Percentiles rank a stretch among this genome's conserved stretches.
Evolutionary conservation across 2,888 invertebrate genomes (phyloP).

Genomic region (Dryomyza anilis): DNA sequence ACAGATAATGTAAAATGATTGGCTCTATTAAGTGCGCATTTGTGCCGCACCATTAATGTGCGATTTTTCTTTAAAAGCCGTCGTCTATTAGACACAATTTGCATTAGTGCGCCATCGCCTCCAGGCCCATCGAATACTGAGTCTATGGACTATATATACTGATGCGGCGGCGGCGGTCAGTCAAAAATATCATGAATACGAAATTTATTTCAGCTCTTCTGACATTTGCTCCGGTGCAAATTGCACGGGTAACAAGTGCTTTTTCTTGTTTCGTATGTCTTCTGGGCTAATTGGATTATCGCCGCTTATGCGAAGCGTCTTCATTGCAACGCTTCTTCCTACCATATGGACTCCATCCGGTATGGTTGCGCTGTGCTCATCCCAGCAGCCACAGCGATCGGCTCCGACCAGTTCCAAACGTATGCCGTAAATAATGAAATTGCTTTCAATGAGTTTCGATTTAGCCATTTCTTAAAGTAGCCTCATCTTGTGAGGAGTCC

Average conservation of each 20-base stretch:
- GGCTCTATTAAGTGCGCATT: background rate
- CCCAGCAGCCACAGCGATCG: background rate
- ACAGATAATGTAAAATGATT: background rate
- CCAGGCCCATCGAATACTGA: background rate
- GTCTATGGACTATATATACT: too few species aligned
- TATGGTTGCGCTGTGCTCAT: too few species aligned
- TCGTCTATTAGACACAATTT: background rate
- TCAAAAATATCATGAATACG: conserved; percentile 7
- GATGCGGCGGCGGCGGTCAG: background rate
- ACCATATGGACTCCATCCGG: too few species aligned
- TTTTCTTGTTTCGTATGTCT: conserved; percentile 23
- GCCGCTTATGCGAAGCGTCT: conserved; percentile 7
- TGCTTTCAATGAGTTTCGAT: conserved; percentile 14
- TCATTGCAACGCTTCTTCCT: conserved; percentile 1
- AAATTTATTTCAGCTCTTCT: conserved; percentile 8
- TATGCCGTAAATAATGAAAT: conserved; percentile 19
- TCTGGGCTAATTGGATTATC: conserved; percentile 26
- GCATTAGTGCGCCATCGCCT: background rate
- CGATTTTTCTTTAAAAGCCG: conserved; percentile 6
- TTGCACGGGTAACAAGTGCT: conserved; percentile 19
- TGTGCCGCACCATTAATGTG: conserved; percentile 4
- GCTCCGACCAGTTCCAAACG: background rate
- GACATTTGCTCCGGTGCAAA: conserved; percentile 4
- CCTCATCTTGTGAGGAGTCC: background rate
- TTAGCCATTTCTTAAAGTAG: conserved; percentile 8